Conservation (phyloP, 1,140 invertebrate species). For the Heliconius himera region DNA sequence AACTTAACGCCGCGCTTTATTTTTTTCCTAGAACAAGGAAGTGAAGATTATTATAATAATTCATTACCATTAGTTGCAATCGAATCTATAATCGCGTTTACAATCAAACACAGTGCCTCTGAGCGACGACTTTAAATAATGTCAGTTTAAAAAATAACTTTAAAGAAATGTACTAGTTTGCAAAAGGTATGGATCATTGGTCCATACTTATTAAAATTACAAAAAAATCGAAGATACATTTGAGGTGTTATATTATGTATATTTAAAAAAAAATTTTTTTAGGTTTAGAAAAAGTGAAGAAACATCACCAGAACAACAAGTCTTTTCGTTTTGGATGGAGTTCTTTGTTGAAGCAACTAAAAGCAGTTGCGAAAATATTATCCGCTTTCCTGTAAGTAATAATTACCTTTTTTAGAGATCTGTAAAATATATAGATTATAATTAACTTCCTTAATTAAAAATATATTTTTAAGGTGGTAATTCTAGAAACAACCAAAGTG, state of each 20-base stretch:
- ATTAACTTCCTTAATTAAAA: too few species aligned
- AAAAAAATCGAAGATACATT: too few species aligned
- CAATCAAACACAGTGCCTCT: not conserved
- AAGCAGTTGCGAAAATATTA: slow-evolving; percentile 87
- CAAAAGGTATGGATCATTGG: too few species aligned
- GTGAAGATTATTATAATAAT: too few species aligned
- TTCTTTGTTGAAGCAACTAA: slow-evolving; percentile 98
- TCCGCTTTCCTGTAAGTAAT: slow-evolving; percentile 93
- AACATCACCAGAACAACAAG: slow-evolving; percentile 89
- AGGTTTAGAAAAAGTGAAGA: slow-evolving; percentile 92
- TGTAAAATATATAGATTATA: not conserved
- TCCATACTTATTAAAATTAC: too few species aligned
- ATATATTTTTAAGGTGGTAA: slow-evolving; percentile 84
- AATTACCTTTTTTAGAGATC: not conserved
- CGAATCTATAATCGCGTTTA: not conserved
- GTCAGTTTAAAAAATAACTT: too few species aligned
- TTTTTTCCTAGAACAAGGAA: too few species aligned
- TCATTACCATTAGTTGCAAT: not conserved
- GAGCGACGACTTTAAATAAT: too few species aligned
- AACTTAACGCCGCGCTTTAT: too few species aligned
- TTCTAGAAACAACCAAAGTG: slow-evolving; percentile 96
- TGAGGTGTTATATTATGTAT: too few species aligned
- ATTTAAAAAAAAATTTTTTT: not conserved
- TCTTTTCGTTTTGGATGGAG: slow-evolving; percentile 99
- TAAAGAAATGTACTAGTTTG: too few species aligned